Conservation (phyloP, 2,113 vertebrate genomes). For the Empidonax alnorum region DNA sequence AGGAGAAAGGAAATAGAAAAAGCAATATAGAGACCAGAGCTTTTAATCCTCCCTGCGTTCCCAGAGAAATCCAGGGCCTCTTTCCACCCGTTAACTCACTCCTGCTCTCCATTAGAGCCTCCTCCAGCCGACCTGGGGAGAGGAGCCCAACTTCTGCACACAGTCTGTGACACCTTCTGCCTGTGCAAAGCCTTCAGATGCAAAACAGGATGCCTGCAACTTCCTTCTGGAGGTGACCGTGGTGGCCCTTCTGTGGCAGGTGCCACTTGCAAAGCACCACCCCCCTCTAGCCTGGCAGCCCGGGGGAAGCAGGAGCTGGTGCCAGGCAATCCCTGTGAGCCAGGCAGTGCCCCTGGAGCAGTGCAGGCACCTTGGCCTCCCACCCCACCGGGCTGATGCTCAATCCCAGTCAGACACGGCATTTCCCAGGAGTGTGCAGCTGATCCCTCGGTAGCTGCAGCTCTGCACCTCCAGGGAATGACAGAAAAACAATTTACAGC, state of each 20-base stretch:
- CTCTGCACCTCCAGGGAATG: not conserved
- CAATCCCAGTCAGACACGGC: accelerated
- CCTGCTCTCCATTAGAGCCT: not conserved
- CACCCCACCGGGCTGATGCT: accelerated
- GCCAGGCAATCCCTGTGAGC: accelerated
- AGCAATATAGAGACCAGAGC: slow-evolving; percentile 52
- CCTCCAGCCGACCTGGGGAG: not conserved
- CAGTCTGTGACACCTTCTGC: not conserved
- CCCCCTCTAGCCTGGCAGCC: not conserved
- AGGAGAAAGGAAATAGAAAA: slow-evolving; percentile 50
- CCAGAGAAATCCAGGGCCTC: slow-evolving; percentile 43
- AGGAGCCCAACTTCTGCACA: not conserved
- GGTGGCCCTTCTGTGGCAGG: not conserved
- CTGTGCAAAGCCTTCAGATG: not conserved
- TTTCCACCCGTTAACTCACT: slow-evolving; percentile 39
- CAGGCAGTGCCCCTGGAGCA: not conserved
- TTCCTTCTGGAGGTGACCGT: not conserved
- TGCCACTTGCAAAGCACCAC: not conserved
- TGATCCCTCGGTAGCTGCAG: accelerated
- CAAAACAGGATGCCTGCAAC: not conserved
- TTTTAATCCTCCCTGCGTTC: slow-evolving; percentile 47
- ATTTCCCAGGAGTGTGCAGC: accelerated
- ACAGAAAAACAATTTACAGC: not conserved
- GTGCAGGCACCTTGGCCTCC: not conserved
- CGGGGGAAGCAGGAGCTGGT: not conserved